Percentiles rank a stretch among this genome's conserved stretches.
phyloP scores from a whole-genome alignment of 2,113 vertebrate species.

The Alosa alosa region DNA sequence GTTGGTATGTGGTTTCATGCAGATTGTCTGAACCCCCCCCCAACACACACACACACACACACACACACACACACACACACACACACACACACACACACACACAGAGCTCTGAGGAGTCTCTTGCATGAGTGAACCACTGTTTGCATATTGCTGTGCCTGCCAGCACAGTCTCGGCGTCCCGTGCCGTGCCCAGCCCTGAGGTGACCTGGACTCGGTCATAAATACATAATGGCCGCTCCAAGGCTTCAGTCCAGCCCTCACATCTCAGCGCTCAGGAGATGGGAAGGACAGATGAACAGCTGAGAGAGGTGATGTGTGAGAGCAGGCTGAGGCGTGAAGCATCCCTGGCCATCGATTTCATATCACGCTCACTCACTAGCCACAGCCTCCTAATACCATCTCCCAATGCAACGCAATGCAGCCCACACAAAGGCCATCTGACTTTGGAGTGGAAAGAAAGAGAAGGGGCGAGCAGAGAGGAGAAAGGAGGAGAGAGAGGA shows the following conservation, averaged over 20 bases:
- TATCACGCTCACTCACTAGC: constrained; percentile 35
- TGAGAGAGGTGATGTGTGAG: not conserved
- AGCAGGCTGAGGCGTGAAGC: constrained; percentile 25
- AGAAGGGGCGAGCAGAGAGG: constrained; percentile 12
- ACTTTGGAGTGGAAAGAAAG: constrained; percentile 31
- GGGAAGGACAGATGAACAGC: not conserved
- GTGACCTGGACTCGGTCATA: not conserved
- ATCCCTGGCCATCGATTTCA: constrained; percentile 43
- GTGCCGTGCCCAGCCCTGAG: not conserved
- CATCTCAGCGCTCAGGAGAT: not conserved
- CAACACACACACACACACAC: not conserved
- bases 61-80: not conserved
- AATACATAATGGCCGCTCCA: not conserved
- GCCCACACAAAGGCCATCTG: constrained; percentile 26
- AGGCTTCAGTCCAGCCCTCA: not conserved
- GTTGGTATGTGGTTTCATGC: not conserved
- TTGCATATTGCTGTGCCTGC: not conserved
- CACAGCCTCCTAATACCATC: constrained; percentile 31
- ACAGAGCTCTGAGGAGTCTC: not conserved
- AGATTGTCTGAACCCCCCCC: not conserved
- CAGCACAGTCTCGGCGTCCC: not conserved
- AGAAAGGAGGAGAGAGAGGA: constrained; percentile 28
- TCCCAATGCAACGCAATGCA: constrained; percentile 38
- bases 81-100: not conserved
- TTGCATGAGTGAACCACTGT: not conserved